Evolutionary conservation across 2,113 vertebrate species (phyloP).

Genomic region (Cavia aperea): DNA sequence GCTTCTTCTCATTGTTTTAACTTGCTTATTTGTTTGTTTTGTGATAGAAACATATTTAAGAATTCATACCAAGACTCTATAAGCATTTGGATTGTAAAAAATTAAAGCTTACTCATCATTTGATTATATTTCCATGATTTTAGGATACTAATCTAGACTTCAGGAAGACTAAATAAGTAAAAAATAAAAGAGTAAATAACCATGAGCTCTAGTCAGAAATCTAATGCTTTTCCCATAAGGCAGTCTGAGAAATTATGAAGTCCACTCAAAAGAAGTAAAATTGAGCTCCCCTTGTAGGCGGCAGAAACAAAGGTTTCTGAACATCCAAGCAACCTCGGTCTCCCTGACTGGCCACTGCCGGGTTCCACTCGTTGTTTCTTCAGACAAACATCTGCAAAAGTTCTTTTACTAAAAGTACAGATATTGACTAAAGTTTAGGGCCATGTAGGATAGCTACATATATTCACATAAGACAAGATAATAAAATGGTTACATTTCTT

Average conservation of each 20-base stretch:
- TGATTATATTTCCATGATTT: background rate
- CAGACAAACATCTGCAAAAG: background rate
- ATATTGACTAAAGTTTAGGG: background rate
- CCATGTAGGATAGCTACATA: background rate
- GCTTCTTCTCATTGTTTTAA: background rate
- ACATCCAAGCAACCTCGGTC: background rate
- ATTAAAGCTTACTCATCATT: slow-evolving; percentile 5
- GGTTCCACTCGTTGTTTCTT: background rate
- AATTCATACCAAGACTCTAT: background rate
- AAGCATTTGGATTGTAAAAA: background rate
- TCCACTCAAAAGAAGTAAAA: slow-evolving; percentile 31
- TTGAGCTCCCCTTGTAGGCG: background rate
- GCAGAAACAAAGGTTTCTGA: slow-evolving; percentile 38
- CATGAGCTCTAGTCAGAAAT: background rate
- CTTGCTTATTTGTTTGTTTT: background rate
- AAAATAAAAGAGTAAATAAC: background rate
- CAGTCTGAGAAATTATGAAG: slow-evolving; percentile 26
- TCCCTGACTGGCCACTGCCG: slow-evolving; percentile 8
- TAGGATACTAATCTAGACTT: background rate
- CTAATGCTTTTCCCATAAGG: slow-evolving; percentile 25
- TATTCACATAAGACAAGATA: slow-evolving; percentile 6
- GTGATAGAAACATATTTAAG: background rate
- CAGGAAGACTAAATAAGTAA: background rate
- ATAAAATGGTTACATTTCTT: background rate
- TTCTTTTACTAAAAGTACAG: slow-evolving; percentile 16